phyloP scores from a whole-genome alignment of 1,140 invertebrate species.

The Bombus pyrosoma region DNA sequence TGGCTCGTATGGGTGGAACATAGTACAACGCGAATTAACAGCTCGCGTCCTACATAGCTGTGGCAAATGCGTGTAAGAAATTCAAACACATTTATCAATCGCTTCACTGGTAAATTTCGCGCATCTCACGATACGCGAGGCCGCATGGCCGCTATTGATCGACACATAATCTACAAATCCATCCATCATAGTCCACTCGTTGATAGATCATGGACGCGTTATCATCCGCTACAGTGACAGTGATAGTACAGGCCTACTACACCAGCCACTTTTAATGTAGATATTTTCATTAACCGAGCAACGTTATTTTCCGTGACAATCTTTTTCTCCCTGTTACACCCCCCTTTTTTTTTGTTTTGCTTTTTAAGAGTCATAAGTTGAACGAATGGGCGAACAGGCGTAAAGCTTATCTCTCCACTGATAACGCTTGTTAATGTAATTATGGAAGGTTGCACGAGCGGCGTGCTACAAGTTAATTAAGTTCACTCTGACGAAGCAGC shows the following conservation, averaged over 20 bases:
- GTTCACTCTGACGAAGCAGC: no score
- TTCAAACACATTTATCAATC: conserved; percentile 45
- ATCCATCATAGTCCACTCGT: conserved; percentile 50
- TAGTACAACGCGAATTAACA: not conserved
- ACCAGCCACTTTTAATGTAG: conserved; percentile 9
- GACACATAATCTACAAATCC: conserved; percentile 49
- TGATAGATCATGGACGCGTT: conserved; percentile 45
- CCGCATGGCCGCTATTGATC: conserved; percentile 31
- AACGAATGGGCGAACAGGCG: not conserved
- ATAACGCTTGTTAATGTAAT: not conserved
- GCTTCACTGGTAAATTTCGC: conserved; percentile 27
- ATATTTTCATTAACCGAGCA: not conserved
- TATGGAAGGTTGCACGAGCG: not conserved
- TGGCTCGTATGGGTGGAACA: no score
- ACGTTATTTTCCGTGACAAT: no score
- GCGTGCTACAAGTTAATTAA: no score
- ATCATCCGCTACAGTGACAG: conserved; percentile 17
- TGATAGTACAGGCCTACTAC: conserved; percentile 30
- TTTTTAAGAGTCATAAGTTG: not conserved
- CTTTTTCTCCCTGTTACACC: no score
- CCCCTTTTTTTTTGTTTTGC: not conserved
- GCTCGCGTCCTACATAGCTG: not conserved
- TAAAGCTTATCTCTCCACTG: not conserved
- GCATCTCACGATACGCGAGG: conserved; percentile 6
- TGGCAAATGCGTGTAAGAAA: conserved; percentile 39